Conservation (phyloP, 2,888 invertebrate species). For the Trichogramma evanescens region DNA sequence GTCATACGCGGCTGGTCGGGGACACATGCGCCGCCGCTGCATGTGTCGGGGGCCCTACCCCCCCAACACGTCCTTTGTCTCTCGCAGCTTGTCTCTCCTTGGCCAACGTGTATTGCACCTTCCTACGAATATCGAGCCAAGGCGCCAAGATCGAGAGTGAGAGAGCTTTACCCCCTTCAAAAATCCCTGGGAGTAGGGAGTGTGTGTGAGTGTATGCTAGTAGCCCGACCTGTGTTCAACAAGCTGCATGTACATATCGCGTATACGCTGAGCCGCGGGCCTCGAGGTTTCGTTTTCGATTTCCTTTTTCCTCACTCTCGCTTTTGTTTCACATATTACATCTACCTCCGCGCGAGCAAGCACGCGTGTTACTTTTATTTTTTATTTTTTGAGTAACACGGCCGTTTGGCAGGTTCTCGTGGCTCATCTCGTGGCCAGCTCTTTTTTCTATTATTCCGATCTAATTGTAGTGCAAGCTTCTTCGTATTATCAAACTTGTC, state of each 20-base stretch:
- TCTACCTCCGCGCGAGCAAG: not conserved
- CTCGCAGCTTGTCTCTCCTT: slow-evolving; percentile 24
- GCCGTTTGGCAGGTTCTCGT: too few species aligned
- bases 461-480: too few species aligned
- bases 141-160: not conserved
- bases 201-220: too few species aligned
- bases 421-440: too few species aligned
- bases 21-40: not conserved
- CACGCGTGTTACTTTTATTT: not conserved
- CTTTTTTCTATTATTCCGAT: too few species aligned
- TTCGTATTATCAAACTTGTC: too few species aligned
- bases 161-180: not conserved
- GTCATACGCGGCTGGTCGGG: slow-evolving; percentile 1
- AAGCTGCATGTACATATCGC: too few species aligned
- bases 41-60: slow-evolving; percentile 30
- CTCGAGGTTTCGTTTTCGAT: slow-evolving; percentile 18
- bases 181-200: too few species aligned
- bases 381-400: too few species aligned
- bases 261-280: not conserved
- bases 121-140: too few species aligned
- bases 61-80: slow-evolving; percentile 44
- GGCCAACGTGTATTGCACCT: not conserved
- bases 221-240: too few species aligned
- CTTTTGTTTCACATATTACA: not conserved
- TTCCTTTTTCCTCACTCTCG: slow-evolving; percentile 14